A percentile compares a stretch with the other conserved stretches of the same genome.
phyloP scores from a whole-genome alignment of 1,140 invertebrate genomes.

The Orchestia grillus region DNA sequence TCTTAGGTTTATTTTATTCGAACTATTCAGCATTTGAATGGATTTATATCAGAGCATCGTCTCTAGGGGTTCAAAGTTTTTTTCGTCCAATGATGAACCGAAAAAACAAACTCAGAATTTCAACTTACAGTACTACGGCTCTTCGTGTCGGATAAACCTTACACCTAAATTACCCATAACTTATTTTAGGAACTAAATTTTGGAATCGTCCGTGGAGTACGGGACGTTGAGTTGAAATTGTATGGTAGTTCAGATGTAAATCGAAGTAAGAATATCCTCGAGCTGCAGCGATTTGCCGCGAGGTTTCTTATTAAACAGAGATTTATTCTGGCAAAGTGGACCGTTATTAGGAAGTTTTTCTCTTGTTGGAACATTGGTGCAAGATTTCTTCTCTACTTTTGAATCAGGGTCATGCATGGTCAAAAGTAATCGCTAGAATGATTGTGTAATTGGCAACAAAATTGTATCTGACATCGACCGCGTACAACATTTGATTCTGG shows the following conservation, averaged over 20 bases:
- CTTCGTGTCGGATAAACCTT: background rate
- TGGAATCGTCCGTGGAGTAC: background rate
- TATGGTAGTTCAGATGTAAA: background rate
- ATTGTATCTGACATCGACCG: background rate
- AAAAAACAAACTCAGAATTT: background rate
- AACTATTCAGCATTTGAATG: background rate
- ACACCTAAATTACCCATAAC: background rate
- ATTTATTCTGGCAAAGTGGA: background rate
- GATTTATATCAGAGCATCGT: background rate
- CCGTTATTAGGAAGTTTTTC: background rate
- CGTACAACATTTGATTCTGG: background rate
- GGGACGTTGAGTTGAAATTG: background rate
- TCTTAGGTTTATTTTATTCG: background rate
- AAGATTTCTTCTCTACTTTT: background rate
- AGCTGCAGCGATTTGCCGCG: background rate
- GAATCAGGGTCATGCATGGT: background rate
- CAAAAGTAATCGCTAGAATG: background rate
- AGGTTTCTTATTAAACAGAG: background rate
- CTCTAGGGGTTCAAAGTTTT: background rate
- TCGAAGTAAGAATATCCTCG: background rate
- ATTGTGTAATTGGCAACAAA: background rate
- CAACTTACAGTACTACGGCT: background rate
- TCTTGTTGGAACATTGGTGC: background rate
- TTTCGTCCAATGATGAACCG: background rate
- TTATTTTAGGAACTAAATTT: background rate